Base-by-base conservation (phyloP, 2,113 vertebrate genomes). In the Panurus biarmicus region DNA sequence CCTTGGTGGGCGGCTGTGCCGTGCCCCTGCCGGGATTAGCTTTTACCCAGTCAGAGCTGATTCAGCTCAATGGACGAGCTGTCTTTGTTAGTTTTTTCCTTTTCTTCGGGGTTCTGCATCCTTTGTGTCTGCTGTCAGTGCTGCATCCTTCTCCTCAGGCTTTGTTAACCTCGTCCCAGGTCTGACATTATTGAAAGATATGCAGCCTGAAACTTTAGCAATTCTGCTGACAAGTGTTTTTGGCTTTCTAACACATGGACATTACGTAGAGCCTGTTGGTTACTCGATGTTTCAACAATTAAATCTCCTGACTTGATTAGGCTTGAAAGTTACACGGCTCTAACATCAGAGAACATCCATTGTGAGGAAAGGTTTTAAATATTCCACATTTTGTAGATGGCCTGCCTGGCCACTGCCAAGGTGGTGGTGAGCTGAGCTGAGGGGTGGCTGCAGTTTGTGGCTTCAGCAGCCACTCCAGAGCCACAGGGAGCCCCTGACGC, bases 71-170 rank as follows among this genome's bases (percentile, higher is more conserved):
- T 12, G 38, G 20, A 15, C 0, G 5, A 58, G 6, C 25, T 51
- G 10, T 16, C 7, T 29, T 45, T 9, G 3, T 29, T 42, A 25
- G 16, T 31, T 66, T 81, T 6, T 45, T 28, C 9, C 19, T n/a
- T 25, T 12, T n/a, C 15, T 45, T 5, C 21, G 24, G 11, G 5
- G 8, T 17, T 73, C 33, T 58, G 4, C 31, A 23, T 56, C 21
- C 50, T 31, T 48, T 48, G 14, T 58, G 7, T 44, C 26, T 1
- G 0, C 10, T 31, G 0, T 44, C 28, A 11, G 15, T 28, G 33
- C 26, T 24, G 9, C 51, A n/a, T 45, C 28, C 13, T 66, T 58
- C 33, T 88, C 21, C 23, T 44, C 28, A 29, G 8, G 6, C 4
- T 13, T 57, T 36, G 31, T 19, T 44, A 58, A 42, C 8, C 8